Evolutionary conservation across 2,888 invertebrate species (phyloP), one percentile per base, ranked within the genome.

Genomic region (Smittia aterrima): DNA sequence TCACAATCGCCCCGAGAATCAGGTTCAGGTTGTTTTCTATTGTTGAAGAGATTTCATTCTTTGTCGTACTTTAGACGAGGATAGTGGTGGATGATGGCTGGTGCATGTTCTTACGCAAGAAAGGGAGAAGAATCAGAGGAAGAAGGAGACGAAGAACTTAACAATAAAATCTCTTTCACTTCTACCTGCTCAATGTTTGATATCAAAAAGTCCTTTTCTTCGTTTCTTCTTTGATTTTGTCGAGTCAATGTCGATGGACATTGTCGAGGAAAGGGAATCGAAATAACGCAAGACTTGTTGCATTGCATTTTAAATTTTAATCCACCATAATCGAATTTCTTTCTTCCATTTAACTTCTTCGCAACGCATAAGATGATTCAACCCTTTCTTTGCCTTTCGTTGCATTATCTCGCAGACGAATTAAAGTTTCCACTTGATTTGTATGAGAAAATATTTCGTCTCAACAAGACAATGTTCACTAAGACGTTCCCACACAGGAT

Each of bases 161-260:
- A 20, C 27, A 41, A 67, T n/a, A n/a, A 38, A 58, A 58, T 58
- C 22, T 58, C 22, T 58, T 47, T 47, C 47, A 47, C 47, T 40
- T 41, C 53, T 70, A 70, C 70, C 70, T 70, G 70, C 40, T 53
- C 20, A 11, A 47, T 25, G 24, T 70, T 70, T 70, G 53, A 70
- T 70, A 70, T 70, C 70, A 70, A 70, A 64, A 70, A 70, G 70
- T 70, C 70, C 70, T 70, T 70, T 70, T 53, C 13, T 22, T 1
- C 1, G 1, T 27, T 20, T 13, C n/a, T 68, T 20, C 13, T 20
- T 68, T 40, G 66, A 18, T 18, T 18, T n/a, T 32, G 20, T 40
- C 38, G 40, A 66, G 4, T 66, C 18, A 47, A 47, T 7, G 38
- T n/a, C 47, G 47, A 47, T 47, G 47, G 47, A 47, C 47, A 47